Evolutionary conservation across 2,113 vertebrate species (phyloP).

Genomic region (Fulmarus glacialis): DNA sequence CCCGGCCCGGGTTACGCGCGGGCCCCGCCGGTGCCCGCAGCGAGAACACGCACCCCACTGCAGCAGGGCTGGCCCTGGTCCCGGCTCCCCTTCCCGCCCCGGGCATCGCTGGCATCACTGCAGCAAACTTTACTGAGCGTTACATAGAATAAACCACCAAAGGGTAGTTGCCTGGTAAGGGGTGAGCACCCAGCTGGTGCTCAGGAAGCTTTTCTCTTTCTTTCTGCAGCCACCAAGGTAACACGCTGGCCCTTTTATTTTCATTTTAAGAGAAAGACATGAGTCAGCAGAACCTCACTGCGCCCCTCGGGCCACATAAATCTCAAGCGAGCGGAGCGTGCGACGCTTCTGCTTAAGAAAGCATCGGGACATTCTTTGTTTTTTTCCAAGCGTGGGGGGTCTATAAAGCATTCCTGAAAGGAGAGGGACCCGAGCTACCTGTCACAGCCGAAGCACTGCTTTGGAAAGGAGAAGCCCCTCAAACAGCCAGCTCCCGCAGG

Average conservation of each 20-base stretch:
- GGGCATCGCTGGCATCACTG: accelerated
- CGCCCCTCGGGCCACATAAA: neutral
- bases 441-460: neutral
- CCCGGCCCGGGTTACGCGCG: too few relatives aligned
- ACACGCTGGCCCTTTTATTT: neutral
- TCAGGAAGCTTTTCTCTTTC: neutral
- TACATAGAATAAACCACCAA: neutral
- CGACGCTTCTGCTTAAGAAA: neutral
- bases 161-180: neutral
- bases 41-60: accelerated
- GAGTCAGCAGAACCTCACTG: neutral
- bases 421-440: neutral
- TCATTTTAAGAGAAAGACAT: neutral
- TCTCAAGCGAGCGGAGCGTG: neutral
- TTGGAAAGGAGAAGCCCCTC: neutral
- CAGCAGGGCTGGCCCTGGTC: accelerated
- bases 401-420: neutral
- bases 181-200: neutral
- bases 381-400: neutral
- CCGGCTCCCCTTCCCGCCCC: neutral
- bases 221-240: neutral
- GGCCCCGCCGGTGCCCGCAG: accelerated
- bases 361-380: neutral
- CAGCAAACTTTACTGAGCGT: neutral
- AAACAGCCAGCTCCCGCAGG: neutral